phyloP scores from a whole-genome alignment of 2,113 vertebrate species.

The Albula goreensis region DNA sequence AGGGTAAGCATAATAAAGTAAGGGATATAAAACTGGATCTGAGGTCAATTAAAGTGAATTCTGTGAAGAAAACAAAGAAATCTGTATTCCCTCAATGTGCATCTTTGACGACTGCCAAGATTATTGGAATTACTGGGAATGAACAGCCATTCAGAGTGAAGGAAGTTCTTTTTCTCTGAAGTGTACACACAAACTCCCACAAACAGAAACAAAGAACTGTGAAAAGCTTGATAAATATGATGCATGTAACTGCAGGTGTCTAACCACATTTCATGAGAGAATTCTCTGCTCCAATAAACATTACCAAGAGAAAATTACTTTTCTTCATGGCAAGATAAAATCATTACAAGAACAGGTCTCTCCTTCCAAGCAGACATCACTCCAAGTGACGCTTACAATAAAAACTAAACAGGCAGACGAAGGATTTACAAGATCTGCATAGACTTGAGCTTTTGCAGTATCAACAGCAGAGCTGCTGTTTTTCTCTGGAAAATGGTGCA shows the following conservation, averaged over 20 bases:
- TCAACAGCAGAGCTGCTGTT: conserved; percentile 19
- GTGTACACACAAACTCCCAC: not conserved
- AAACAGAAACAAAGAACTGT: not conserved
- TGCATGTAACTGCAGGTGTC: not conserved
- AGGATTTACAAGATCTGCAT: conserved; percentile 48
- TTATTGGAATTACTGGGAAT: not conserved
- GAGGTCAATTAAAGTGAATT: not conserved
- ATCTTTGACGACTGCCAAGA: not conserved
- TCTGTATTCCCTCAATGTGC: not conserved
- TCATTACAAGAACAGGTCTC: not conserved
- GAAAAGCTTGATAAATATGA: not conserved
- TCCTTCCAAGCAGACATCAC: not conserved
- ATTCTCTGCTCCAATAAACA: not conserved
- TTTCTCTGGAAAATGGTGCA: conserved; percentile 38
- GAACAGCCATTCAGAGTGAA: conserved; percentile 1
- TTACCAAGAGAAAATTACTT: conserved; percentile 1
- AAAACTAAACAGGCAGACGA: conserved; percentile 49
- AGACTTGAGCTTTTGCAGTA: conserved; percentile 39
- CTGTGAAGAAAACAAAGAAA: not conserved
- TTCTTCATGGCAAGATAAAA: not conserved
- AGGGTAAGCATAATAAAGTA: not conserved
- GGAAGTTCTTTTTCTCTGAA: not conserved
- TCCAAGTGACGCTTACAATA: conserved; percentile 31
- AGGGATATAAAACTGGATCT: not conserved
- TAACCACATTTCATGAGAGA: not conserved